Conservation (phyloP, 2,113 vertebrate genomes). For the human (Homo sapiens) region GRCh38 chr16:55607001-55607500, state of each 20-base stretch:
- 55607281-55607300: not conserved
- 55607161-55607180: not conserved
- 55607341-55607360: not conserved
- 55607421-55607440: not conserved
- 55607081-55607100: not conserved
- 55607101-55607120: not conserved
- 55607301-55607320: not conserved
- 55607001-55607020: not conserved
- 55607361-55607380: not conserved
- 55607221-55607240: not conserved
- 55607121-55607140: no score
- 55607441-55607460: not conserved
- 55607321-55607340: not conserved
- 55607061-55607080: not conserved
- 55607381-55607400: not conserved
- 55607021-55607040: not conserved
- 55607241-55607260: not conserved
- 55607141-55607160: not conserved
- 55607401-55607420: not conserved
- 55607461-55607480: not conserved
- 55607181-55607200: not conserved
- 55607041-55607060: not conserved
- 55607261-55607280: not conserved
- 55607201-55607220: not conserved
- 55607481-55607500: not conserved